Evolutionary conservation across 2,888 invertebrate species (phyloP).

Genomic region (Branchinecta sandiegonensis): DNA sequence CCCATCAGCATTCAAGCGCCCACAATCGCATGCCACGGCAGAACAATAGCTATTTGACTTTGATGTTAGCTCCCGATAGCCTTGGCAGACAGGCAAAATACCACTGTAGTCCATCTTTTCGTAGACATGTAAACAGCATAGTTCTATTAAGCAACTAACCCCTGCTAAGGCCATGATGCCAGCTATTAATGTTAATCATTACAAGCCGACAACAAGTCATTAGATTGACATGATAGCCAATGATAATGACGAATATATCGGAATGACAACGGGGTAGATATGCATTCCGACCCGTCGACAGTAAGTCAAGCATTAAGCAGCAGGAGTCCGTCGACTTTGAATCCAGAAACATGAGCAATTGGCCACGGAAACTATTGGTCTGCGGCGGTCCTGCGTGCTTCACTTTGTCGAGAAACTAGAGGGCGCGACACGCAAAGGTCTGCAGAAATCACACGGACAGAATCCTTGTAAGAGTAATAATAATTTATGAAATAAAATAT

Average conservation of each 20-base stretch:
- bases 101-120: not conserved
- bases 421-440: no score
- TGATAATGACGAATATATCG: slow-evolving; percentile 16
- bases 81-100: slow-evolving; percentile 11
- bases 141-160: not conserved
- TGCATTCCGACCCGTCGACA: slow-evolving; percentile 16
- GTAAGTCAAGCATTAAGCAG: slow-evolving; percentile 15
- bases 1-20: no score
- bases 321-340: slow-evolving; percentile 1
- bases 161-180: not conserved
- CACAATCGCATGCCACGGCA: not conserved
- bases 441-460: no score
- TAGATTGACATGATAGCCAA: slow-evolving; percentile 16
- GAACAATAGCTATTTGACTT: slow-evolving; percentile 9
- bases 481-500: no score
- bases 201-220: slow-evolving; percentile 15
- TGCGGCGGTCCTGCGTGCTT: no score
- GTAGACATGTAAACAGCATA: slow-evolving; percentile 1
- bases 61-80: slow-evolving; percentile 9
- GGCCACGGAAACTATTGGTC: not conserved
- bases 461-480: no score
- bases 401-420: no score
- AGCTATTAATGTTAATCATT: slow-evolving; percentile 16
- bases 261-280: slow-evolving; percentile 13
- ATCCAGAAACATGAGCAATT: not conserved